Base-by-base conservation (phyloP, 2,888 invertebrate species). In the Amiota mariae region DNA sequence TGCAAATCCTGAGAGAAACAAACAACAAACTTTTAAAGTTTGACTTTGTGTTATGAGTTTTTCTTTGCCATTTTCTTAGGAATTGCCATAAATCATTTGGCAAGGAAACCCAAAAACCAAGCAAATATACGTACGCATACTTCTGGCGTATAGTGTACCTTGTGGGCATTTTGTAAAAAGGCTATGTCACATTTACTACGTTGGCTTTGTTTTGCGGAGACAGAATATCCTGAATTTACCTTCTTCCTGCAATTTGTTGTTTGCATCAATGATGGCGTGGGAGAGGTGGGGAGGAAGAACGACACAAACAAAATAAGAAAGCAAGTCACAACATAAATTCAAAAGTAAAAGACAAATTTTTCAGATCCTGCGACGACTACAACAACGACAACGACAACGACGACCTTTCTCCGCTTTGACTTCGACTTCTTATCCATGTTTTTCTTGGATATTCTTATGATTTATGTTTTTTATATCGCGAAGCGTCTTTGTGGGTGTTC, bases 341-440 rank as follows among this genome's bases (percentile, higher is more conserved):
- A 79, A 81, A 81, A 84, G 86, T 85, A 82, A 36, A 87, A 85
- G 87, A 86, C 86, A 86, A 86, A 86, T 86, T 86, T 86, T 80
- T 82, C 85, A 86, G 86, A 86, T 85, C 83, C 83, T 82, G 82
- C 77, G 84, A 72, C 67, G 70, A 72, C 72, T 56, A 57, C 59
- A 36, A 36, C 4, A 6, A 36, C 74, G 73, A 57, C 63, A n/a
- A 72, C 72, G 54, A 57, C 59, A 36, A 36, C 4, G 36, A 36
- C 74, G 73, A 57, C 63, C 59, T 18, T 64, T 11, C 66, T 11
- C 47, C 20, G 47, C 49, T 49, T 8, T 59, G 51, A 51, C 51
- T 13, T 10, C 11, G 36, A 12, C n/a, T n/a, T 8, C 12, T 74
- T 56, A 57, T 49, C 36, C 36, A 36, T 6, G 36, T 63, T 24